Evolutionary conservation across 1,140 invertebrate species (phyloP).

Genomic region (Propsilocerus akamusi): DNA sequence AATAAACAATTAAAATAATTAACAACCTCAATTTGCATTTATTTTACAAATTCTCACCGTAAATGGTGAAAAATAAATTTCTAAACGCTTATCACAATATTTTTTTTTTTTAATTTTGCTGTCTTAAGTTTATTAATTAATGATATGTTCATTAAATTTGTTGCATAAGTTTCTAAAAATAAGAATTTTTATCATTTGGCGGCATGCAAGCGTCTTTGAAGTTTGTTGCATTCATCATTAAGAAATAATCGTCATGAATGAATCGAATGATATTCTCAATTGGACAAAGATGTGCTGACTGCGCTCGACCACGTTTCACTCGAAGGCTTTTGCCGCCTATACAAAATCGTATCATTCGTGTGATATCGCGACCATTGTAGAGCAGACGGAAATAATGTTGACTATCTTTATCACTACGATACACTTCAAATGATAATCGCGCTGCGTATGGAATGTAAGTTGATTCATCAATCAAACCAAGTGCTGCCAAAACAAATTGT

Average conservation of each 20-base stretch:
- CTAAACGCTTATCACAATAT: too few species aligned
- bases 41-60: too few species aligned
- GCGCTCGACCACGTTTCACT: slow-evolving; percentile 24
- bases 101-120: too few species aligned
- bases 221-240: slow-evolving; percentile 58
- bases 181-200: slow-evolving; percentile 21
- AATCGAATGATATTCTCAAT: slow-evolving; percentile 71
- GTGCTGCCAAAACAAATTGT: slow-evolving; percentile 56
- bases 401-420: slow-evolving; percentile 33
- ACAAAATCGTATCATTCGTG: slow-evolving; percentile 64
- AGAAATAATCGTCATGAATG: slow-evolving; percentile 70
- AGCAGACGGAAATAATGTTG: slow-evolving; percentile 58
- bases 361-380: slow-evolving; percentile 74
- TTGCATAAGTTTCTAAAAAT: background rate
- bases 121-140: too few species aligned
- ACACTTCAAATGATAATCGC: slow-evolving; percentile 68
- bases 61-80: too few species aligned
- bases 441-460: slow-evolving; percentile 56
- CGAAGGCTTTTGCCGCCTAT: slow-evolving; percentile 31
- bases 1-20: too few species aligned
- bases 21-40: too few species aligned
- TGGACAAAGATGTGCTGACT: slow-evolving; percentile 47
- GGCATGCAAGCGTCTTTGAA: slow-evolving; percentile 61
- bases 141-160: too few species aligned
- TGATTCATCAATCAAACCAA: slow-evolving; percentile 41